Conservation (phyloP, 2,888 invertebrate genomes). For the Phlogophora meticulosa region DNA sequence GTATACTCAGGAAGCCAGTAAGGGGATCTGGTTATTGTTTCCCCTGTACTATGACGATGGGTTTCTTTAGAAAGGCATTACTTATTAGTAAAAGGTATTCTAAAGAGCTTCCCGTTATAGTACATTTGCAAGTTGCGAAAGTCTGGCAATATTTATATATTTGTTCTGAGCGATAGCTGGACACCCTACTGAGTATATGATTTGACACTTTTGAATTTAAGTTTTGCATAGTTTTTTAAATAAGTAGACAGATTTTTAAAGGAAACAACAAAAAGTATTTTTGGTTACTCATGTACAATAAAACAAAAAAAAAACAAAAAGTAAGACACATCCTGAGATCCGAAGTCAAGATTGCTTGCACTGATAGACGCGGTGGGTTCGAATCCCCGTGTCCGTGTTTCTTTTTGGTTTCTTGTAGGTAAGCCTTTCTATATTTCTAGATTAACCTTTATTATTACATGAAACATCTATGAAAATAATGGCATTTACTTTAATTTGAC, state of each 20-base stretch:
- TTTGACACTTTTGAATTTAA: constrained; percentile 64
- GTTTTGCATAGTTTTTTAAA: not conserved
- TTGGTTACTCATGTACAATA: too few species aligned
- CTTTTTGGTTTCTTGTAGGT: not conserved
- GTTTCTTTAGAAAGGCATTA: constrained; percentile 49
- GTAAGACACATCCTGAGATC: not conserved
- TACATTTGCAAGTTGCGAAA: constrained; percentile 58
- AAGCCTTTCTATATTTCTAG: not conserved
- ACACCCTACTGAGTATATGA: constrained; percentile 69
- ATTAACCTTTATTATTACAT: not conserved
- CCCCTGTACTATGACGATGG: constrained; percentile 52
- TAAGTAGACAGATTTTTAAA: not conserved
- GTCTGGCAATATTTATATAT: constrained; percentile 55
- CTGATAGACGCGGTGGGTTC: not conserved
- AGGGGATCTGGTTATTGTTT: constrained; percentile 63
- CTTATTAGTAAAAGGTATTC: constrained; percentile 54
- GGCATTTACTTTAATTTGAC: not conserved
- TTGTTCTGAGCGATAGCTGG: constrained; percentile 44
- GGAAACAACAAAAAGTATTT: not conserved
- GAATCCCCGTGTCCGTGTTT: not conserved
- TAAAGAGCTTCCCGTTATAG: constrained; percentile 18
- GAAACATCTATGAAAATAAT: not conserved
- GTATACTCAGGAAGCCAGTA: constrained; percentile 73
- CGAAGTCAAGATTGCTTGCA: constrained; percentile 5
- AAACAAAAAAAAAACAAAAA: not conserved